These are phyloP conservation scores for Apodemia hepburni DNA, from an alignment of 2,888 invertebrate genomes.

Conservation along the genomic window DNA sequence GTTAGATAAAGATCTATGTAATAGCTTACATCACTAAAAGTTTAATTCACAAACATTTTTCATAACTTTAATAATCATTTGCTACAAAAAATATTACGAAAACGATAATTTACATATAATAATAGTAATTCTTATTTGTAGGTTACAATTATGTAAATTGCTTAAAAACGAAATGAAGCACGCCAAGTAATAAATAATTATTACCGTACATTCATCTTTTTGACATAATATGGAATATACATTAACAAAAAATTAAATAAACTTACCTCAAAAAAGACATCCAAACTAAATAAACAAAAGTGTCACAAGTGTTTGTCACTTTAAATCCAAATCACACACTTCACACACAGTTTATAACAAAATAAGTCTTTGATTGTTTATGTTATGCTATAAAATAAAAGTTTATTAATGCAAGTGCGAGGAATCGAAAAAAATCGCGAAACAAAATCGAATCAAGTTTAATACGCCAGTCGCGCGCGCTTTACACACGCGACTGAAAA, in stretches of 20 bases:
- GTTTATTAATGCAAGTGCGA: slow-evolving; percentile 44
- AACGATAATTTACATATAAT: slow-evolving; percentile 12
- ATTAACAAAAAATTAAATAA: slow-evolving; percentile 18
- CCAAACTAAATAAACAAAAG: slow-evolving; percentile 53
- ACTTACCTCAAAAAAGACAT: slow-evolving; percentile 70
- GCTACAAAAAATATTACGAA: slow-evolving; percentile 6
- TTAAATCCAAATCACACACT: slow-evolving; percentile 44
- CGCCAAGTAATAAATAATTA: slow-evolving; percentile 2
- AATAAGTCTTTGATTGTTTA: slow-evolving; percentile 35
- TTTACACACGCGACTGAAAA: slow-evolving; percentile 76
- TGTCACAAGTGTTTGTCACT: slow-evolving; percentile 45
- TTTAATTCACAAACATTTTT: neutral
- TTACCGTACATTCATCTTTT: slow-evolving; percentile 6
- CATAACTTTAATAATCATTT: slow-evolving; percentile 6
- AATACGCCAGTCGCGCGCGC: slow-evolving; percentile 64
- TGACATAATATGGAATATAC: neutral
- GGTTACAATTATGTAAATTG: slow-evolving; percentile 8
- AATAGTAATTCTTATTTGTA: slow-evolving; percentile 11
- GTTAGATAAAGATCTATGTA: slow-evolving; percentile 8
- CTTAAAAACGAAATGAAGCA: neutral
- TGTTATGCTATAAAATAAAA: slow-evolving; percentile 45
- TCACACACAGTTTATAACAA: slow-evolving; percentile 41
- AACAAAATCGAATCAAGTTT: slow-evolving; percentile 39
- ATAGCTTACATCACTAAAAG: neutral
- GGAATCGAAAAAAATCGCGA: slow-evolving; percentile 44